A percentile compares a stretch with the other conserved stretches of the same genome.
These are phyloP conservation scores for Argyra leucocephala DNA, from an alignment of 2,888 invertebrate genomes.

Conservation along the genomic window DNA sequence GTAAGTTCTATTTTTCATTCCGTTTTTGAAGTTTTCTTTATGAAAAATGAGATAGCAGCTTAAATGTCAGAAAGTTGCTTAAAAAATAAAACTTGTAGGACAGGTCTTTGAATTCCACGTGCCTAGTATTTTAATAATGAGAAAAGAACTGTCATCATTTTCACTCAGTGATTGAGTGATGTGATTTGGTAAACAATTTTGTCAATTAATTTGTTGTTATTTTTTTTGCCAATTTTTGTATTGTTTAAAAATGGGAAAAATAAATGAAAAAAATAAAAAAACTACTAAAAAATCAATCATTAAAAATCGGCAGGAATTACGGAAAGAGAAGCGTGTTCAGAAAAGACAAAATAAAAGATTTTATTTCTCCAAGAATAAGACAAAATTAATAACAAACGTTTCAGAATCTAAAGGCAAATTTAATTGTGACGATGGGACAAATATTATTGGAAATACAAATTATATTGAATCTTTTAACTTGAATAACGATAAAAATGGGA, in stretches of 20 bases:
- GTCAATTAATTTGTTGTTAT: slow-evolving; percentile 9
- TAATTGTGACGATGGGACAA: slow-evolving; percentile 30
- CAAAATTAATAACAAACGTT: neutral
- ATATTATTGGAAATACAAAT: slow-evolving; percentile 27
- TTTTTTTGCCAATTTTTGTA: no score
- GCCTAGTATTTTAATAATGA: no score
- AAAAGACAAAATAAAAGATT: slow-evolving; percentile 52
- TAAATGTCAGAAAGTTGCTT: no score
- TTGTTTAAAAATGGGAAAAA: slow-evolving; percentile 28
- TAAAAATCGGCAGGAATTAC: slow-evolving; percentile 55
- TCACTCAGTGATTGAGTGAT: no score
- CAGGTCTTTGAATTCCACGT: no score
- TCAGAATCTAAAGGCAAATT: slow-evolving; percentile 16
- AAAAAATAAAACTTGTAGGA: no score
- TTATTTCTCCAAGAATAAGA: slow-evolving; percentile 32
- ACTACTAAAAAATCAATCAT: slow-evolving; percentile 23
- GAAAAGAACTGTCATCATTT: no score
- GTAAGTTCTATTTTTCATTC: no score
- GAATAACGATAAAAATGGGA: slow-evolving; percentile 31
- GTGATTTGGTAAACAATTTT: neutral
- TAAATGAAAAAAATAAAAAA: slow-evolving; percentile 18
- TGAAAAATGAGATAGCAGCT: no score
- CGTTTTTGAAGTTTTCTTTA: no score
- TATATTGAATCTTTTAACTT: slow-evolving; percentile 34
- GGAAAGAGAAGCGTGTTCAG: slow-evolving; percentile 59